Conservation (phyloP, 2,888 invertebrate species). For the Syrista parreyssii region DNA sequence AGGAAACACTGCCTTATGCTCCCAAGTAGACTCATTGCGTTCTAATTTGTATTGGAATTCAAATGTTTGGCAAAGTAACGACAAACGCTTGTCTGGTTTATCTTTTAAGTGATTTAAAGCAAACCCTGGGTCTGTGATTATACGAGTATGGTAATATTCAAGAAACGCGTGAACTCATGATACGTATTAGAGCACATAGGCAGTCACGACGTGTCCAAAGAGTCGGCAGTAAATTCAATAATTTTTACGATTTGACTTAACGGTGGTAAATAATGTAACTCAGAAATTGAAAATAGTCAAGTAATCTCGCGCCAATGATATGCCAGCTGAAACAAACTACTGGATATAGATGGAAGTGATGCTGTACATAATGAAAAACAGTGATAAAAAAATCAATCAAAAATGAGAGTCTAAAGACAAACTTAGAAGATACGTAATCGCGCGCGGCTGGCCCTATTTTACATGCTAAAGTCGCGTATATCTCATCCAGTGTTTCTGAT, state of each 20-base stretch:
- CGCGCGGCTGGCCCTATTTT: constrained; percentile 54
- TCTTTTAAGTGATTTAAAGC: not conserved
- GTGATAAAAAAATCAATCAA: constrained; percentile 9
- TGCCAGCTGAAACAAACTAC: constrained; percentile 36
- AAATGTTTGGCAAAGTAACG: not conserved
- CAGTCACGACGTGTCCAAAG: not conserved
- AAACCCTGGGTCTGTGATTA: not conserved
- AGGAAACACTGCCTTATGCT: no score
- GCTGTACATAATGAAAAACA: constrained; percentile 43
- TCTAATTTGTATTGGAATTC: not conserved
- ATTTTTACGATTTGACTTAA: not conserved
- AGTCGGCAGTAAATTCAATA: not conserved
- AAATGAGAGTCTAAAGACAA: constrained; percentile 32
- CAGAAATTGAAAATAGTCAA: constrained; percentile 40
- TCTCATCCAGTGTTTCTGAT: not conserved
- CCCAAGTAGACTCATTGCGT: not conserved
- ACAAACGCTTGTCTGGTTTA: not conserved
- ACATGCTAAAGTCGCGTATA: not conserved
- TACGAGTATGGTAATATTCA: not conserved
- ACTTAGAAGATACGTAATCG: constrained; percentile 45
- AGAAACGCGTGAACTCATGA: not conserved
- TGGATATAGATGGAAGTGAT: constrained; percentile 29
- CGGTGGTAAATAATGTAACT: not conserved
- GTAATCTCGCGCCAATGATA: constrained; percentile 56
- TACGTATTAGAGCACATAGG: not conserved